phyloP scores from a whole-genome alignment of 2,113 vertebrate genomes.

The Cebidichthys violaceus region DNA sequence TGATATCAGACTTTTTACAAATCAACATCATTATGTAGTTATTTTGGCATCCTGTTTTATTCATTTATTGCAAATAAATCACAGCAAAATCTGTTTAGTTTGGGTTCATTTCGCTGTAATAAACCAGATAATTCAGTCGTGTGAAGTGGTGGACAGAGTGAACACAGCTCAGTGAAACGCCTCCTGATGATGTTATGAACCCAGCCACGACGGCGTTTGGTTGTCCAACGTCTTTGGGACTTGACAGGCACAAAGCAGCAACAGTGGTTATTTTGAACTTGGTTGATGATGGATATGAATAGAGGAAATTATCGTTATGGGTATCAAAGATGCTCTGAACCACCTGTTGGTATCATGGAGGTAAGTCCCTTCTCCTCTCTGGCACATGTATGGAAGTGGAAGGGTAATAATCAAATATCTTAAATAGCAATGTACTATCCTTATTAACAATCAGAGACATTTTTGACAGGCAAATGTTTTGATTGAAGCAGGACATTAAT shows the following conservation, averaged over 20 bases:
- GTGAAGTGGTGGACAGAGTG: no score
- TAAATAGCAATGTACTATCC: neutral
- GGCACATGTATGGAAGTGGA: neutral
- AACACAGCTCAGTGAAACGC: no score
- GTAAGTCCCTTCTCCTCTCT: no score
- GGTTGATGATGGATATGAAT: neutral
- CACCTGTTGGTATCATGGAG: no score
- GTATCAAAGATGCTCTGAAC: no score
- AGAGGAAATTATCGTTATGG: neutral
- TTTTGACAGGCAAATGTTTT: neutral
- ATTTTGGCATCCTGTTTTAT: neutral
- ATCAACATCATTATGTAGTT: neutral
- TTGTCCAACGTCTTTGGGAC: no score
- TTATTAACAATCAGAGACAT: neutral
- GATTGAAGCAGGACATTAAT: constrained; percentile 21
- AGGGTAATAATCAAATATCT: neutral
- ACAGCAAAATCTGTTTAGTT: neutral
- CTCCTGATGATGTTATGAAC: no score
- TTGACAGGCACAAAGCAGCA: neutral
- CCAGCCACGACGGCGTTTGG: no score
- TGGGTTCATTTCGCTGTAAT: neutral
- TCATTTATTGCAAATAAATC: no score
- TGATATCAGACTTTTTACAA: neutral
- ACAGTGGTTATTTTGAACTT: neutral
- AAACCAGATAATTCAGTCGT: neutral